These are phyloP conservation scores for Drosophila prosaltans DNA, from an alignment of 1,140 invertebrate genomes.

Conservation along the genomic window DNA sequence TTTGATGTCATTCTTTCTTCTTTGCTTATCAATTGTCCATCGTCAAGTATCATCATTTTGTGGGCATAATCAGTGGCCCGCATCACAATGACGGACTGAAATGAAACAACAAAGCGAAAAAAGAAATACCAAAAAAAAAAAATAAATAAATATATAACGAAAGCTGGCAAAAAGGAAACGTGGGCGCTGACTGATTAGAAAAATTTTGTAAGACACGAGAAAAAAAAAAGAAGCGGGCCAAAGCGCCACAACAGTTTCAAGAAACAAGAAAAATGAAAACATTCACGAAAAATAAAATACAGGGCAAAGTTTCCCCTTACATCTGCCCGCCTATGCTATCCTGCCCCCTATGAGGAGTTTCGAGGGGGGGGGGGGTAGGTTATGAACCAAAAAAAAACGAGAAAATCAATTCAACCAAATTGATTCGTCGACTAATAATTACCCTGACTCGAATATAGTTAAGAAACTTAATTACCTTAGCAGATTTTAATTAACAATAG, in stretches of 20 bases:
- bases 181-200: slow-evolving; percentile 74
- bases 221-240: slow-evolving; percentile 34
- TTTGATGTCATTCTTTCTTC: slow-evolving; percentile 3
- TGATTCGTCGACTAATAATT: not conserved
- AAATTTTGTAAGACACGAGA: slow-evolving; percentile 67
- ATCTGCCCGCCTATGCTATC: too few relatives aligned
- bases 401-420: not conserved
- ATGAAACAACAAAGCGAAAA: slow-evolving; percentile 19
- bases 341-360: not conserved
- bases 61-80: slow-evolving; percentile 62
- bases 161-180: slow-evolving; percentile 42
- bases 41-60: slow-evolving; percentile 16
- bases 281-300: slow-evolving; percentile 27
- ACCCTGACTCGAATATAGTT: not conserved
- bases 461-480: not conserved
- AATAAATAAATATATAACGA: slow-evolving; percentile 12
- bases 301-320: slow-evolving; percentile 31
- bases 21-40: slow-evolving; percentile 8
- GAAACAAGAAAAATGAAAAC: slow-evolving; percentile 32
- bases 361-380: too few relatives aligned
- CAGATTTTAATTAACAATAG: too few relatives aligned
- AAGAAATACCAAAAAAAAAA: not conserved
- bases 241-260: slow-evolving; percentile 22
- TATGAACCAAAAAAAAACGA: slow-evolving; percentile 62
- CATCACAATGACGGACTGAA: slow-evolving; percentile 48